Percentiles rank a stretch among this genome's conserved stretches.
Evolutionary conservation across 2,888 invertebrate species (phyloP).

Genomic region (Chesias legatella): DNA sequence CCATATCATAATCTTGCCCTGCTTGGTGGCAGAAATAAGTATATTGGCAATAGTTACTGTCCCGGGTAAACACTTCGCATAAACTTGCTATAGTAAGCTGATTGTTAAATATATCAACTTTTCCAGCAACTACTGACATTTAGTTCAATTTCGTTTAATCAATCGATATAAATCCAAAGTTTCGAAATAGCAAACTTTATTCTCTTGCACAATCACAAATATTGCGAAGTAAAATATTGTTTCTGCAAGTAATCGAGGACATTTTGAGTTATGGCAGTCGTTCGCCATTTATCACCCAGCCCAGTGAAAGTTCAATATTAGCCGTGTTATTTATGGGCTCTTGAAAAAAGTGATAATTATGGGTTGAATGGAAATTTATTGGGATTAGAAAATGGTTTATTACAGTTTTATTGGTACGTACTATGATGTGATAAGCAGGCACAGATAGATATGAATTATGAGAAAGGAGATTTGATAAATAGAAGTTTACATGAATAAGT

Average conservation of each 20-base stretch:
- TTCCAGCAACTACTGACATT: background rate
- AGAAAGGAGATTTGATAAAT: too few relatives aligned
- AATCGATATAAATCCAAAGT: conserved; percentile 10
- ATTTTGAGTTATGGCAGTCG: conserved; percentile 28
- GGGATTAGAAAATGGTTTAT: conserved; percentile 10
- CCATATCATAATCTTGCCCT: too few relatives aligned
- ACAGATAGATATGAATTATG: too few relatives aligned
- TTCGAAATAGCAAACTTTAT: conserved; percentile 17
- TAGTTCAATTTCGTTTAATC: conserved; percentile 4
- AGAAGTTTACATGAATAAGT: too few relatives aligned
- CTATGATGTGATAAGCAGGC: too few relatives aligned
- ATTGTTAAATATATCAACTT: too few relatives aligned
- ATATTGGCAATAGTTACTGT: too few relatives aligned
- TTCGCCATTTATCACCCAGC: conserved; percentile 27
- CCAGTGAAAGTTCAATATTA: conserved; percentile 33
- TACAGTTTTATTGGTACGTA: conserved; percentile 1
- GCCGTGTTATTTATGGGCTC: conserved; percentile 27
- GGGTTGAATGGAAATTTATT: conserved; percentile 6
- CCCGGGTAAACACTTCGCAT: too few relatives aligned
- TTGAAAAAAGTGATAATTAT: conserved; percentile 27
- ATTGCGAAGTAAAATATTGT: conserved; percentile 20
- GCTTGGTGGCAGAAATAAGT: too few relatives aligned
- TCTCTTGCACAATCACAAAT: conserved; percentile 12
- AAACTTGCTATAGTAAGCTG: too few relatives aligned
- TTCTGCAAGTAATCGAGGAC: conserved; percentile 17